A percentile compares a stretch with the other conserved stretches of the same genome.
phyloP scores from a whole-genome alignment of 2,797 vertebrate species.

The Propithecus perrieri region DNA sequence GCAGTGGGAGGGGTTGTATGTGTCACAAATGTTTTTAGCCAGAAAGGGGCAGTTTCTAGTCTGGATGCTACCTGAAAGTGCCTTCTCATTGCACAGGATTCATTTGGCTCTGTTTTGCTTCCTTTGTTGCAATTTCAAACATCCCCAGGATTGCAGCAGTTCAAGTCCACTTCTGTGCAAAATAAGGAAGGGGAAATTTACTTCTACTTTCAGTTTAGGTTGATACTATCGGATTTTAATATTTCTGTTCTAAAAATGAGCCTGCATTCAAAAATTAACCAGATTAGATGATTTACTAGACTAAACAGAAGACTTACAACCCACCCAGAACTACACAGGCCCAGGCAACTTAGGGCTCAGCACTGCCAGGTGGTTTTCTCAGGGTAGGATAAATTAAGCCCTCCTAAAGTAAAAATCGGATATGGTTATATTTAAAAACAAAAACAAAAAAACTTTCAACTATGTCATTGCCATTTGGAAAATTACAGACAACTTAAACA shows the following conservation, averaged over 20 bases:
- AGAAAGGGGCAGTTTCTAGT: not conserved
- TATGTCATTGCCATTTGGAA: not conserved
- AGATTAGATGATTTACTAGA: not conserved
- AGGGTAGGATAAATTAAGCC: not conserved
- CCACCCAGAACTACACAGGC: not conserved
- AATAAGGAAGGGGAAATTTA: conserved; percentile 55
- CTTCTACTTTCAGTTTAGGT: conserved; percentile 57
- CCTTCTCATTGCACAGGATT: not conserved
- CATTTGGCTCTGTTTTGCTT: not conserved
- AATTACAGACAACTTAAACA: not conserved
- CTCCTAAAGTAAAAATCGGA: not conserved
- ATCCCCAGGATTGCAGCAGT: not conserved
- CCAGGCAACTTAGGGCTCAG: not conserved
- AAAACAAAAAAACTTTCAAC: not conserved
- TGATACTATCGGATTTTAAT: not conserved
- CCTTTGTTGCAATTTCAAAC: conserved; percentile 41
- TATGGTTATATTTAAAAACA: not conserved
- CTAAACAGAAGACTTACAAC: not conserved
- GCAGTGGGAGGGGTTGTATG: not conserved
- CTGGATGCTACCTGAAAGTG: not conserved
- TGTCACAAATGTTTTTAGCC: not conserved
- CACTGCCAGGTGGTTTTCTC: not conserved
- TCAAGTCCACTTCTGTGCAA: conserved; percentile 43
- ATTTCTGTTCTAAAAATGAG: conserved; percentile 35
- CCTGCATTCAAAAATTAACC: not conserved